A percentile compares a stretch with the other conserved stretches of the same genome.
These are phyloP conservation scores for Cephus runcator DNA, from an alignment of 2,888 invertebrate genomes.

Conservation along the genomic window DNA sequence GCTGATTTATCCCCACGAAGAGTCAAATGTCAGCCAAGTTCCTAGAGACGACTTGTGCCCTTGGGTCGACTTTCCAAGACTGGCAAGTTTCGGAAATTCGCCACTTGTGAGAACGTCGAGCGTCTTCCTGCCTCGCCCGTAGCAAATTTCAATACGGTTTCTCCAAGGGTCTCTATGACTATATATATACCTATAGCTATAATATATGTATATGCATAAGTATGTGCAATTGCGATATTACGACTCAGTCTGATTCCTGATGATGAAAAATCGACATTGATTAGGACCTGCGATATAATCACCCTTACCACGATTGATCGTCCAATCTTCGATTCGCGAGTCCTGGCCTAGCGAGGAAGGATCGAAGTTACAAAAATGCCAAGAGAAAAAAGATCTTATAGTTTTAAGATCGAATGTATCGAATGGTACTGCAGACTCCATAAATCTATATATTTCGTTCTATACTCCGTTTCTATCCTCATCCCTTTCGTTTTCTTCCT, in stretches of 20 bases:
- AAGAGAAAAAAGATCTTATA: neutral
- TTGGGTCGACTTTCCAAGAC: neutral
- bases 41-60: neutral
- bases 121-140: neutral
- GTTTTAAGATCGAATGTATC: neutral
- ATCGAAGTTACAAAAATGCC: neutral
- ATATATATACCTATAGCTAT: neutral
- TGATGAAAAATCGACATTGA: neutral
- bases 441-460: neutral
- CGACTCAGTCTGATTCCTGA: too few species aligned
- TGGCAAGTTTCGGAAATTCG: neutral
- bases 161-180: neutral
- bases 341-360: neutral
- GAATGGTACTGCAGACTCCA: neutral
- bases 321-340: neutral
- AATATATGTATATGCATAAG: too few species aligned
- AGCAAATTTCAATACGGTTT: neutral
- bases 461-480: neutral
- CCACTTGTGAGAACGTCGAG: neutral
- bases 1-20: neutral
- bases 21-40: conserved; percentile 1
- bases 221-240: too few species aligned
- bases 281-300: neutral
- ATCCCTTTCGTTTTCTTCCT: neutral
- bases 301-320: neutral